These are phyloP conservation scores for Tragelaphus imberbis DNA, from an alignment of 2,113 vertebrate genomes.

Conservation along the genomic window DNA sequence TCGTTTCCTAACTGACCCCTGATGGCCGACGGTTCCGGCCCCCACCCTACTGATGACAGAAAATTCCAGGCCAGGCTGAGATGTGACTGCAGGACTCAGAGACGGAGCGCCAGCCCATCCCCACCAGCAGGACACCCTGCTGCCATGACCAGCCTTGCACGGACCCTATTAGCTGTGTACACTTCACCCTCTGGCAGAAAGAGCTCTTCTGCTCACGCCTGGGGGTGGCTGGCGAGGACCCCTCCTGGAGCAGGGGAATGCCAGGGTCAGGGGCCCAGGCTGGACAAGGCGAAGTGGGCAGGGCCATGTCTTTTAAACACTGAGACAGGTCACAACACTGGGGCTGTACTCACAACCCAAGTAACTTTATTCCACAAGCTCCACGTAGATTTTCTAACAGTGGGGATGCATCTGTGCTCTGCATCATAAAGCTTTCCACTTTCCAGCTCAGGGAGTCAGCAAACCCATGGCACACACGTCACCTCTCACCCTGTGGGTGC, in stretches of 20 bases:
- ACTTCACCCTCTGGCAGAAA: no score
- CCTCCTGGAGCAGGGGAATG: background rate
- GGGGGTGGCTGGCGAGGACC: background rate
- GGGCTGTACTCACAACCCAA: background rate
- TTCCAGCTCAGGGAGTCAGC: background rate
- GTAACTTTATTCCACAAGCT: background rate
- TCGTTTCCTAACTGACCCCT: background rate
- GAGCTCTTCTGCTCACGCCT: background rate
- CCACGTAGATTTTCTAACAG: background rate
- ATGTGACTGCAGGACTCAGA: background rate
- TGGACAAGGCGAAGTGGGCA: no score
- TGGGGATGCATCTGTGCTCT: background rate
- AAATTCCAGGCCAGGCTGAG: background rate
- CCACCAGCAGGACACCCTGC: background rate
- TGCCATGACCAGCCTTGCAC: rapidly evolving
- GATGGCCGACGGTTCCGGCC: rapidly evolving
- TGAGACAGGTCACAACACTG: background rate
- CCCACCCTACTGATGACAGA: background rate
- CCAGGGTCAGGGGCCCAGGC: background rate
- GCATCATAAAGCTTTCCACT: background rate
- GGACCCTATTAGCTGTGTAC: rapidly evolving
- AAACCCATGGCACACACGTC: rapidly evolving
- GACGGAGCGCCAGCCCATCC: background rate
- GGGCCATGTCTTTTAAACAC: background rate
- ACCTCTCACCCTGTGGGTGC: rapidly evolving